Evolutionary conservation across 2,797 vertebrate species (phyloP).

Genomic region (Alauda arvensis): DNA sequence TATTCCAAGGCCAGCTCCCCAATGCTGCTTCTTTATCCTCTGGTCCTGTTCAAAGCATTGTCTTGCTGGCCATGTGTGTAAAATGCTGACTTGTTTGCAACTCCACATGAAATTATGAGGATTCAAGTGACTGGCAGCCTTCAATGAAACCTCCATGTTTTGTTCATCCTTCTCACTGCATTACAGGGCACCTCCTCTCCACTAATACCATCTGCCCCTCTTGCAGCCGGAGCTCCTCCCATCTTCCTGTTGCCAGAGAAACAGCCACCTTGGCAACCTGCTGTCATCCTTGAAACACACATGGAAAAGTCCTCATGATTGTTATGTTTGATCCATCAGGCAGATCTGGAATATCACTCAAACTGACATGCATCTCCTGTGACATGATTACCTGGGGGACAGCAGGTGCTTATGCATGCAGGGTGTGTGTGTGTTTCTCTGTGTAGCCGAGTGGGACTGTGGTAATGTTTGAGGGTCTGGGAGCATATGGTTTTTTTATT

Average conservation of each 20-base stretch:
- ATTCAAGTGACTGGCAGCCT: neutral
- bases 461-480: neutral
- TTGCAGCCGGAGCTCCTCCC: slow-evolving; percentile 57
- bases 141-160: neutral
- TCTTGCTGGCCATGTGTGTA: neutral
- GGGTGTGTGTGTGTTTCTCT: neutral
- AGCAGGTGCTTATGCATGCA: neutral
- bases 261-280: slow-evolving; percentile 77
- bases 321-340: slow-evolving; percentile 54
- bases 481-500: neutral
- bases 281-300: slow-evolving; percentile 68
- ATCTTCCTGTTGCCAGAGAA: slow-evolving; percentile 75
- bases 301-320: slow-evolving; percentile 61
- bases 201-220: slow-evolving; percentile 51
- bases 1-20: neutral
- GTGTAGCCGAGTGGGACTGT: neutral
- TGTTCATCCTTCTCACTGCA: neutral
- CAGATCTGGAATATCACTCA: slow-evolving; percentile 61
- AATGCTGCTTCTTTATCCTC: neutral
- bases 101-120: neutral
- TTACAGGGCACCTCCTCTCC: neutral
- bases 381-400: slow-evolving; percentile 38
- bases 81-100: neutral
- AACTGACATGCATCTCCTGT: slow-evolving; percentile 42
- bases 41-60: neutral